Evolutionary conservation across 2,113 vertebrate genomes (phyloP), one percentile per base, ranked within the genome.

Genomic region (Fregetta grallaria): DNA sequence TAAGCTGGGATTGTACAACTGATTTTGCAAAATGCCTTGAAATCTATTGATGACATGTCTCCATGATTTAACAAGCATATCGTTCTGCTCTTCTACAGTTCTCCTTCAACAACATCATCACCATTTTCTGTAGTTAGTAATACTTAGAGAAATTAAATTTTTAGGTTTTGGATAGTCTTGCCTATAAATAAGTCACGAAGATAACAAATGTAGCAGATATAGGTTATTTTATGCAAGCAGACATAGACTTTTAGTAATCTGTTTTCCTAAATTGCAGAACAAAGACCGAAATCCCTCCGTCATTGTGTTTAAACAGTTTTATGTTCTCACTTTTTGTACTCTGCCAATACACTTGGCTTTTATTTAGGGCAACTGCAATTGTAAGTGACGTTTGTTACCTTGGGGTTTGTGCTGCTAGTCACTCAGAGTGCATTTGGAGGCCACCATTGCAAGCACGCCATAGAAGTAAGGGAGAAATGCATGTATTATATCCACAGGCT

Each of bases 331-430:
- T 70, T 88, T 56, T 85, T 73, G 50, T 77, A 30, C 26, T 36
- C 71, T 95, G 61, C 53, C 94, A 92, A 70, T 91, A n/a, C 36
- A 82, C 23, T 94, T 79, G 45, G 19, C 36, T 91, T 94, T 93
- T 95, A n/a, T 93, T 85, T 80, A 83, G 47, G 67, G 88, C 26
- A 86, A 36, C 32, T 58, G 36, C 42, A 88, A 74, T 66, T 77
- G 7, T 78, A 75, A 72, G 70, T 92, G 71, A 86, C 9, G 7
- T 63, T 76, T 92, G 17, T 49, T 94, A 42, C 55, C 59, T 74
- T 86, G 75, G 50, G 29, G 53, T 91, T 91, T 77, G 40, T 81
- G 29, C 77, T 91, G 47, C 66, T 52, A 47, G 80, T 95, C 74
- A 87, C 61, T 86, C 34, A 50, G 70, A 88, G 68, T 87, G 68